Percentiles rank a stretch among this genome's conserved stretches.
Conservation (phyloP, 2,797 vertebrate species). For the Thaleichthys pacificus region DNA sequence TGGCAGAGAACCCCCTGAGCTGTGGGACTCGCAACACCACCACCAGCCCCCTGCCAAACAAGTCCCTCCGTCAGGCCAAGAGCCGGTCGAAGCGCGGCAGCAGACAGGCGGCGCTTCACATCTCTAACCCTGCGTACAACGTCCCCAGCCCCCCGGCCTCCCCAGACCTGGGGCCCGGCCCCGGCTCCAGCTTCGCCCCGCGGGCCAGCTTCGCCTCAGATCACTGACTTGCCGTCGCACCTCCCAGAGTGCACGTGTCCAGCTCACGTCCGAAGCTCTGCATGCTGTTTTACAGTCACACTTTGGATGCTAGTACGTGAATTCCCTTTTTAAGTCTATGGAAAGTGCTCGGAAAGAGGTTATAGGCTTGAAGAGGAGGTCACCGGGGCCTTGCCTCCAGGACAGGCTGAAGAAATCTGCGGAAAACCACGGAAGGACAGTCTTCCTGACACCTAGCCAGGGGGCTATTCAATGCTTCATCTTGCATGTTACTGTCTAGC, state of each 20-base stretch:
- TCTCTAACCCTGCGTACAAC: slow-evolving; percentile 41
- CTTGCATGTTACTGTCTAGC: neutral
- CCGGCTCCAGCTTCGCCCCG: slow-evolving; percentile 28
- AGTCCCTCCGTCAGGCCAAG: slow-evolving; percentile 43
- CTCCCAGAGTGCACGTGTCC: slow-evolving; percentile 17
- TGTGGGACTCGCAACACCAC: slow-evolving; percentile 20
- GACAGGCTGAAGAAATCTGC: neutral
- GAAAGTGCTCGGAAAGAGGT: neutral
- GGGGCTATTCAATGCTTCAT: neutral
- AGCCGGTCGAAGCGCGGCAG: slow-evolving; percentile 45
- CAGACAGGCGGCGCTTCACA: slow-evolving; percentile 44
- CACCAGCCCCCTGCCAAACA: slow-evolving; percentile 42
- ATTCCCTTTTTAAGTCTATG: neutral
- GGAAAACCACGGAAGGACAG: neutral
- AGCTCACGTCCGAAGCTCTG: slow-evolving; percentile 25
- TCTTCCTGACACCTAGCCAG: neutral
- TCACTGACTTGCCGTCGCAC: slow-evolving; percentile 35
- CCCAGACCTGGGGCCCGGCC: slow-evolving; percentile 26
- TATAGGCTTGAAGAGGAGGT: neutral
- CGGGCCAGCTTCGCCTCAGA: slow-evolving; percentile 39
- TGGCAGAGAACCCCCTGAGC: slow-evolving; percentile 31
- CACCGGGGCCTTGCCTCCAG: neutral
- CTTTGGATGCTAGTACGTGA: neutral
- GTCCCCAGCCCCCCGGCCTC: slow-evolving; percentile 40
- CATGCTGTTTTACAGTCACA: slow-evolving; percentile 33